phyloP scores from a whole-genome alignment of 2,113 vertebrate genomes.

The Gambusia holbrooki region DNA sequence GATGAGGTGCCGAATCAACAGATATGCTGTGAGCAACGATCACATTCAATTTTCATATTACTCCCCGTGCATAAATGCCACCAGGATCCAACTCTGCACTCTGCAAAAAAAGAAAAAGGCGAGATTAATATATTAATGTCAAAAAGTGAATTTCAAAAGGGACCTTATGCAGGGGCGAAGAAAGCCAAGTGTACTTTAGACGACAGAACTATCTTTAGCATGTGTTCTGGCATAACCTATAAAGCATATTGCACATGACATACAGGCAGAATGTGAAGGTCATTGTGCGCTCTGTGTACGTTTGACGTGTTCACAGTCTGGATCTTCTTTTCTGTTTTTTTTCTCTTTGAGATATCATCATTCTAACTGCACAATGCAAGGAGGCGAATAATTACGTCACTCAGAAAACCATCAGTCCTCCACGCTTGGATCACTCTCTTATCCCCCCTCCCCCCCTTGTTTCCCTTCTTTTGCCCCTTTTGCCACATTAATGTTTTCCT shows the following conservation, averaged over 20 bases:
- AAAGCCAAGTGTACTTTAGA: constrained; percentile 14
- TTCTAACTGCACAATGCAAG: constrained; percentile 66
- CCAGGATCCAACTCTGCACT: constrained; percentile 41
- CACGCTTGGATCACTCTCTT: constrained; percentile 69
- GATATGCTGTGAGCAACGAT: constrained; percentile 55
- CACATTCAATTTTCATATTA: constrained; percentile 64
- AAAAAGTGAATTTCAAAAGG: constrained; percentile 41
- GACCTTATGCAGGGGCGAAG: constrained; percentile 10
- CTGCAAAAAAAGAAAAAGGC: constrained; percentile 8
- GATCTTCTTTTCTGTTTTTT: constrained; percentile 31
- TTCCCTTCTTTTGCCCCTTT: constrained; percentile 28
- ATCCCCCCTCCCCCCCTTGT: constrained; percentile 8
- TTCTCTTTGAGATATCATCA: constrained; percentile 66
- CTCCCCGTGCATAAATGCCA: constrained; percentile 43
- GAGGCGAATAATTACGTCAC: constrained; percentile 79
- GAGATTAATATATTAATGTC: constrained; percentile 45
- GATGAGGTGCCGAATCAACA: constrained; percentile 65
- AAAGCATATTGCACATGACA: constrained; percentile 66
- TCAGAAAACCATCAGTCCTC: constrained; percentile 78
- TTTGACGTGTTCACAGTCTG: constrained; percentile 47
- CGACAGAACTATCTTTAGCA: constrained; percentile 39
- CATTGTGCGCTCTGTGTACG: constrained; percentile 52
- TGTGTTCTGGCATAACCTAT: constrained; percentile 64
- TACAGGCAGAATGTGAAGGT: constrained; percentile 70
- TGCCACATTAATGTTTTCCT: constrained; percentile 59